Evolutionary conservation across 23 tunicate species (phyloP).

Genomic region (Phallusia fumigata): DNA sequence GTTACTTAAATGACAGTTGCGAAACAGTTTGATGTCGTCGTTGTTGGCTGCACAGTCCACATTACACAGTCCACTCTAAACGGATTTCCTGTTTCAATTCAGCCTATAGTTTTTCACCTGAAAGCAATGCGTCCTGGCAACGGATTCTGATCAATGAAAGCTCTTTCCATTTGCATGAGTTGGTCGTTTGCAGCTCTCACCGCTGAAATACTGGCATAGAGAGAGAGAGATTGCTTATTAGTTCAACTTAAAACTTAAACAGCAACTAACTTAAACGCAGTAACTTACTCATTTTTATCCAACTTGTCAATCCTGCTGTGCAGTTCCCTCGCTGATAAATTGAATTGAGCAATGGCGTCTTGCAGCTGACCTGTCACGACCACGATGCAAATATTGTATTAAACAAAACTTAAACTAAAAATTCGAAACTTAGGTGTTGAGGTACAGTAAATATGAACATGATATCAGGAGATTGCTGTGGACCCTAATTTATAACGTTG

Average conservation of each 20-base stretch:
- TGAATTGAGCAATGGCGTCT: slow-evolving; percentile 25
- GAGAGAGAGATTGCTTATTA: too few relatives aligned
- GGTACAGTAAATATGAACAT: background rate
- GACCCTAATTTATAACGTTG: too few relatives aligned
- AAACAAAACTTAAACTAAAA: background rate
- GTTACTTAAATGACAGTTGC: too few relatives aligned
- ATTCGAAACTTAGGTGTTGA: too few relatives aligned
- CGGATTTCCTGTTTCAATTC: background rate
- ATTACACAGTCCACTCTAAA: background rate
- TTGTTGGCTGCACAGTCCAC: too few relatives aligned
- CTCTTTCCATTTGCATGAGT: slow-evolving; percentile 80
- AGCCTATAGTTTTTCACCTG: slow-evolving; percentile 65
- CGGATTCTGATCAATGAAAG: slow-evolving; percentile 66
- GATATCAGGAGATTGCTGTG: too few relatives aligned
- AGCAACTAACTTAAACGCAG: too few relatives aligned
- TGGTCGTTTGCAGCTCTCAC: slow-evolving; percentile 66
- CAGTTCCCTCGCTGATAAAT: slow-evolving; percentile 18
- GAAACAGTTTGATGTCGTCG: too few relatives aligned
- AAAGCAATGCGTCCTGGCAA: slow-evolving; percentile 40
- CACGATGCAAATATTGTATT: background rate
- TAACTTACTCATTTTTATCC: slow-evolving; percentile 19
- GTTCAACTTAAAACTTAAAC: too few relatives aligned
- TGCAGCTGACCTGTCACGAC: slow-evolving; percentile 7
- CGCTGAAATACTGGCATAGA: slow-evolving; percentile 28
- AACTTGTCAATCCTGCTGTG: slow-evolving; percentile 22